Percentiles rank a stretch among this genome's conserved stretches.
phyloP scores from a whole-genome alignment of 2,797 vertebrate genomes.

The Prionace glauca region DNA sequence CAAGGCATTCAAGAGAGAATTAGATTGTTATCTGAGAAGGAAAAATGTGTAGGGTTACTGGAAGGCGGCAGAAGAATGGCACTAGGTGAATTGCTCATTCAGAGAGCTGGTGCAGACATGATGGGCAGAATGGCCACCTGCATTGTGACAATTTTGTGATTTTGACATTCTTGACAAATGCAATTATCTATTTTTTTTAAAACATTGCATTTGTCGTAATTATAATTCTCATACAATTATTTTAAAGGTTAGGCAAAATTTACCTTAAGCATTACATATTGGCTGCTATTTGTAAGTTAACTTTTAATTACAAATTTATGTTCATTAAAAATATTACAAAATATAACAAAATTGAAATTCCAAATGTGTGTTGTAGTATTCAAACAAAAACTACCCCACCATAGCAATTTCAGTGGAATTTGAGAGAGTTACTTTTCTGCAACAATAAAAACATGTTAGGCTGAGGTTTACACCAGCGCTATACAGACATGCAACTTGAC shows the following conservation, averaged over 20 bases:
- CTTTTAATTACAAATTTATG: background rate
- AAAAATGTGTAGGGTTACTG: too few species aligned
- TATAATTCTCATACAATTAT: background rate
- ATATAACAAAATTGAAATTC: background rate
- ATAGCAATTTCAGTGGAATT: background rate
- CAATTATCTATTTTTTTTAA: background rate
- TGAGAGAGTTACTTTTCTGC: background rate
- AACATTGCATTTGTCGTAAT: background rate
- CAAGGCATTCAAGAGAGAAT: too few species aligned
- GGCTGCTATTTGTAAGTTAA: background rate
- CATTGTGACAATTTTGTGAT: too few species aligned
- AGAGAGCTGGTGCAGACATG: too few species aligned
- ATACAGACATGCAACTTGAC: background rate
- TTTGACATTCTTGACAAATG: background rate
- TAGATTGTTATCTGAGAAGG: too few species aligned
- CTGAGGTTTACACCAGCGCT: background rate
- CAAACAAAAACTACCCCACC: background rate
- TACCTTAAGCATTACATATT: background rate
- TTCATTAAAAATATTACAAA: background rate
- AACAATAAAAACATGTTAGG: background rate
- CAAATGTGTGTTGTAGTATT: background rate
- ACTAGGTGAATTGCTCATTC: too few species aligned
- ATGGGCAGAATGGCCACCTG: too few species aligned
- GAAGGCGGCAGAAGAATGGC: too few species aligned
- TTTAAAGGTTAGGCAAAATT: background rate